Conservation (phyloP, 2,797 vertebrate genomes). For the Phataginus tetradactyla region DNA sequence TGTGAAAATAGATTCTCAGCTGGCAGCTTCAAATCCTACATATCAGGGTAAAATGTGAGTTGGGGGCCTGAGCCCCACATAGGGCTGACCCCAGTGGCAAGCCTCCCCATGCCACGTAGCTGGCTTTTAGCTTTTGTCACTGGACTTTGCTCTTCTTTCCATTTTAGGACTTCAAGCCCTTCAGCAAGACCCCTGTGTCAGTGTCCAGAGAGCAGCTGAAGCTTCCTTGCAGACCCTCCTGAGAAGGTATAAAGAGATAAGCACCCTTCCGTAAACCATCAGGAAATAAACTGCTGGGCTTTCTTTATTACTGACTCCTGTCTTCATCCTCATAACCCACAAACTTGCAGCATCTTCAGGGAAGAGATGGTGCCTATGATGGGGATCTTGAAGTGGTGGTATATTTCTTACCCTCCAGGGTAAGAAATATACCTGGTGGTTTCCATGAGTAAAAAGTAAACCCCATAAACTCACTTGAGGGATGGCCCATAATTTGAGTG, state of each 20-base stretch:
- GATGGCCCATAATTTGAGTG: background rate
- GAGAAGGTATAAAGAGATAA: slow-evolving; percentile 73
- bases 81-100: background rate
- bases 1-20: background rate
- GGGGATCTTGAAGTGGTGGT: background rate
- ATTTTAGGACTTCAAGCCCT: slow-evolving; percentile 75
- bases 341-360: background rate
- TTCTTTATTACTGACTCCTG: slow-evolving; percentile 51
- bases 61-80: background rate
- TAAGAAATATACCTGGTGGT: background rate
- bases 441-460: background rate
- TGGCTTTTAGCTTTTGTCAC: background rate
- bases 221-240: slow-evolving; percentile 74
- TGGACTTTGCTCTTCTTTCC: background rate
- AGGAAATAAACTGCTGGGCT: slow-evolving; percentile 73
- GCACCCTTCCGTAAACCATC: slow-evolving; percentile 53
- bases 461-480: background rate
- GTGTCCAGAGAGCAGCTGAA: slow-evolving; percentile 76
- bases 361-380: background rate
- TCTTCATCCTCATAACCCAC: slow-evolving; percentile 16
- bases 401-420: background rate
- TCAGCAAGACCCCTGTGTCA: slow-evolving; percentile 69
- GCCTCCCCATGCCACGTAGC: fast-evolving
- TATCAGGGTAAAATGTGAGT: background rate
- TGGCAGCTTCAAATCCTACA: background rate